phyloP scores from a whole-genome alignment of 2,797 vertebrate species.

The Epinephelus awoara region DNA sequence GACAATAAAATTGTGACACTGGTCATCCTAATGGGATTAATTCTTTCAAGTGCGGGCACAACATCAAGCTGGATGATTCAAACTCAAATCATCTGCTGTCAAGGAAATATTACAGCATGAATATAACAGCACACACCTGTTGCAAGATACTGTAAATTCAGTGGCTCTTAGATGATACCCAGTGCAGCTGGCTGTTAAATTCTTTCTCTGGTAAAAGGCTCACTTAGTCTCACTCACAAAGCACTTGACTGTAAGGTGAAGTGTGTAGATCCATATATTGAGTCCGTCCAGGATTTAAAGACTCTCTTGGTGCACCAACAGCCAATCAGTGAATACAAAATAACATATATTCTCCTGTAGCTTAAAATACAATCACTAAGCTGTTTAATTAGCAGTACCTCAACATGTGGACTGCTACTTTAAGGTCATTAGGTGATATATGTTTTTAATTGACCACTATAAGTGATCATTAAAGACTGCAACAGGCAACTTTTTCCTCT shows the following conservation, averaged over 20 bases:
- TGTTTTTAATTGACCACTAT: not conserved
- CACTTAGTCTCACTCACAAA: slow-evolving; percentile 32
- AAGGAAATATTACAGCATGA: slow-evolving; percentile 17
- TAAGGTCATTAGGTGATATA: not conserved
- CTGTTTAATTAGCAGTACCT: not conserved
- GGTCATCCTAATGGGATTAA: slow-evolving; percentile 52
- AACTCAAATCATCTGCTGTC: slow-evolving; percentile 28
- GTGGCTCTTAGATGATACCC: not conserved
- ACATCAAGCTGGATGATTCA: slow-evolving; percentile 24
- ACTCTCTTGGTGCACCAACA: slow-evolving; percentile 13
- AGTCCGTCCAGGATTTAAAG: slow-evolving; percentile 12
- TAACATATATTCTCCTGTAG: not conserved
- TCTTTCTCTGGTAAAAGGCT: slow-evolving; percentile 11
- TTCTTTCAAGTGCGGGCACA: slow-evolving; percentile 9
- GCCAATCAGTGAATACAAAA: slow-evolving; percentile 15
- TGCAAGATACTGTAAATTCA: slow-evolving; percentile 13
- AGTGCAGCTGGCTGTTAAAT: not conserved
- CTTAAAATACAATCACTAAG: not conserved
- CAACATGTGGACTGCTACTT: not conserved
- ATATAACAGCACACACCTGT: slow-evolving; percentile 36
- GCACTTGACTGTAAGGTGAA: slow-evolving; percentile 25
- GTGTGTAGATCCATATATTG: slow-evolving; percentile 44
- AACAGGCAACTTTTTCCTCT: not conserved
- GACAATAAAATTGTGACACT: slow-evolving; percentile 55
- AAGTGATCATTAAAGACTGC: not conserved